These are phyloP conservation scores for Apoderus coryli DNA, from an alignment of 2,888 invertebrate genomes.

Conservation along the genomic window DNA sequence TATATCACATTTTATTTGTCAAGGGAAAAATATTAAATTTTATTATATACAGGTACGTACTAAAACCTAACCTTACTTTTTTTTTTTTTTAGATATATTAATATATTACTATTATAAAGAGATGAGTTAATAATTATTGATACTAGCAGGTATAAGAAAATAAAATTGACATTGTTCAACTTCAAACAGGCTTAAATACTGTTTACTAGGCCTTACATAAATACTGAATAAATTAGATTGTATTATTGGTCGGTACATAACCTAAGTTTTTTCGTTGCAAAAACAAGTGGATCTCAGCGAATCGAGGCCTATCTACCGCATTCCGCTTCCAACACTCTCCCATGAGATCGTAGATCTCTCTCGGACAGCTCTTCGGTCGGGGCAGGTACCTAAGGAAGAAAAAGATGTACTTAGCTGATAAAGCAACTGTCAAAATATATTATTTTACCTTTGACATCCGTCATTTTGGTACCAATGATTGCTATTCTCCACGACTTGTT, in stretches of 20 bases:
- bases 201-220: too few relatives aligned
- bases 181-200: constrained; percentile 14
- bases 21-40: too few relatives aligned
- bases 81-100: too few relatives aligned
- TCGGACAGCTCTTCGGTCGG: constrained; percentile 62
- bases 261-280: constrained; percentile 56
- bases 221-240: too few relatives aligned
- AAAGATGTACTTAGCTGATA: neutral
- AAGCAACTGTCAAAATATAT: neutral
- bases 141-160: too few relatives aligned
- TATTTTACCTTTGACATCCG: constrained; percentile 34
- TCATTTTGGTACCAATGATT: constrained; percentile 37
- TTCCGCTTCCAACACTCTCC: constrained; percentile 82
- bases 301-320: constrained; percentile 66
- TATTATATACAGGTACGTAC: too few relatives aligned
- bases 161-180: constrained; percentile 11
- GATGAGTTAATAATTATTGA: too few relatives aligned
- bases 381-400: constrained; percentile 30
- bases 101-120: too few relatives aligned
- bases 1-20: too few relatives aligned
- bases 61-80: too few relatives aligned
- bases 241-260: constrained; percentile 43
- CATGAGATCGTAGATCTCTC: constrained; percentile 84
- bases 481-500: constrained; percentile 55
- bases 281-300: constrained; percentile 78